These are phyloP conservation scores for Eulacestoma nigropectus DNA, from an alignment of 2,113 vertebrate species.

Conservation along the genomic window DNA sequence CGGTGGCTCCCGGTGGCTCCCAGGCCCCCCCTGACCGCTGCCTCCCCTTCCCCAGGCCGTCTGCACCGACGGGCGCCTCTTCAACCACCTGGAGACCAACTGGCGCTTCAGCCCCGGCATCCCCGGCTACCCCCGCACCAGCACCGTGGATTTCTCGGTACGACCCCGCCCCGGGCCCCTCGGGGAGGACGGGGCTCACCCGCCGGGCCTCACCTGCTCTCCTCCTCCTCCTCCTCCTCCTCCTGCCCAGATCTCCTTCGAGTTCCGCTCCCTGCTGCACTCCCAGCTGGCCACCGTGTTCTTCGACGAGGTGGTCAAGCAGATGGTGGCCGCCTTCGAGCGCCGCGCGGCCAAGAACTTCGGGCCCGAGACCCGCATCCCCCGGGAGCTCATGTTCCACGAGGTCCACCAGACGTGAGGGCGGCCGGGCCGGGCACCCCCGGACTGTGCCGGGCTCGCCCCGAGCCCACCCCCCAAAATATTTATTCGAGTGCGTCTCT, in stretches of 20 bases:
- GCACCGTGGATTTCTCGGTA: constrained; percentile 91
- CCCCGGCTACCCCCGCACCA: constrained; percentile 89
- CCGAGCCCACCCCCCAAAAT: neutral
- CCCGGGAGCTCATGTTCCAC: constrained; percentile 91
- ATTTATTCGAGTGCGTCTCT: constrained; percentile 63
- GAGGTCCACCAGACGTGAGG: constrained; percentile 90
- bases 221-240: too few relatives aligned
- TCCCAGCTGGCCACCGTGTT: constrained; percentile 90
- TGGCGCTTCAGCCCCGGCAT: constrained; percentile 87
- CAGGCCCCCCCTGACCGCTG: neutral
- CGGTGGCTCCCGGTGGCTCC: too few relatives aligned
- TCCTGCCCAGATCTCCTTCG: constrained; percentile 87
- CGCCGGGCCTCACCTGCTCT: neutral
- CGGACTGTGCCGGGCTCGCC: neutral
- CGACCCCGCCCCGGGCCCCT: neutral
- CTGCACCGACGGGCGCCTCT: neutral
- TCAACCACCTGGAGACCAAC: too few relatives aligned
- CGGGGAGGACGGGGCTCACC: neutral
- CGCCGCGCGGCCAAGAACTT: constrained; percentile 81
- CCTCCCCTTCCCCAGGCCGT: constrained; percentile 73
- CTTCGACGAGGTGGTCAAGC: constrained; percentile 93
- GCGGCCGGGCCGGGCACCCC: neutral
- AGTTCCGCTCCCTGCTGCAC: constrained; percentile 93
- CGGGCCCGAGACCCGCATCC: constrained; percentile 89
- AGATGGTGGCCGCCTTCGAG: constrained; percentile 91